Conservation (phyloP, 2,113 vertebrate genomes). For the Myiagra hebetior region DNA sequence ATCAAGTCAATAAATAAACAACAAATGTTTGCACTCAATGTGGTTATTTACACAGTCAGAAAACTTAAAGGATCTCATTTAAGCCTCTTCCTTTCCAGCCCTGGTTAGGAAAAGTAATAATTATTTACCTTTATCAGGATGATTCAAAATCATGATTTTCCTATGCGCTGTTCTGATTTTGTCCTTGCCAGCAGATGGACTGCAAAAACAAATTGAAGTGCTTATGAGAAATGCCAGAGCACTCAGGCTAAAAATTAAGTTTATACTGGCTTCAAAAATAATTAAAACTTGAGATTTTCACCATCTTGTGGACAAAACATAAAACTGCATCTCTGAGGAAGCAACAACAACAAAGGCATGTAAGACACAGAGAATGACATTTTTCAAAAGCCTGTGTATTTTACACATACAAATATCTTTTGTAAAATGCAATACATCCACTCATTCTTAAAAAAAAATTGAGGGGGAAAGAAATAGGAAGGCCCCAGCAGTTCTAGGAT, state of each 20-base stretch:
- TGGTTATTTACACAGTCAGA: not conserved
- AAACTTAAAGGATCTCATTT: not conserved
- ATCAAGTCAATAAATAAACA: not conserved
- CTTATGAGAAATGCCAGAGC: slow-evolving; percentile 52
- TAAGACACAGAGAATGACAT: not conserved
- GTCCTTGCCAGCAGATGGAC: slow-evolving; percentile 81
- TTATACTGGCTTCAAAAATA: slow-evolving; percentile 43
- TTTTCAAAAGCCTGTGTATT: not conserved
- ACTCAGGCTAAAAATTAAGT: slow-evolving; percentile 62
- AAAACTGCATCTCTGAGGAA: slow-evolving; percentile 61
- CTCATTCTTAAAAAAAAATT: not conserved
- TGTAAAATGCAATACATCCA: not conserved
- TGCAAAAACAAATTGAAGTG: slow-evolving; percentile 71
- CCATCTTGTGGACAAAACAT: slow-evolving; percentile 78
- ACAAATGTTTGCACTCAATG: not conserved
- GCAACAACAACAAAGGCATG: not conserved
- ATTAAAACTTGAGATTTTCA: slow-evolving; percentile 77
- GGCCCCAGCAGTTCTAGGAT: not conserved
- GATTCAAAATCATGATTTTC: slow-evolving; percentile 92
- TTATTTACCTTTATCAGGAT: slow-evolving; percentile 91
- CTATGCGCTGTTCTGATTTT: slow-evolving; percentile 88
- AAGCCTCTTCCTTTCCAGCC: not conserved
- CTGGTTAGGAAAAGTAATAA: not conserved
- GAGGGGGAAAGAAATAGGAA: fast-evolving
- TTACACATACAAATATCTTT: not conserved